Evolutionary conservation across 2,888 invertebrate genomes (phyloP).

Genomic region (Drosophila basisetae): DNA sequence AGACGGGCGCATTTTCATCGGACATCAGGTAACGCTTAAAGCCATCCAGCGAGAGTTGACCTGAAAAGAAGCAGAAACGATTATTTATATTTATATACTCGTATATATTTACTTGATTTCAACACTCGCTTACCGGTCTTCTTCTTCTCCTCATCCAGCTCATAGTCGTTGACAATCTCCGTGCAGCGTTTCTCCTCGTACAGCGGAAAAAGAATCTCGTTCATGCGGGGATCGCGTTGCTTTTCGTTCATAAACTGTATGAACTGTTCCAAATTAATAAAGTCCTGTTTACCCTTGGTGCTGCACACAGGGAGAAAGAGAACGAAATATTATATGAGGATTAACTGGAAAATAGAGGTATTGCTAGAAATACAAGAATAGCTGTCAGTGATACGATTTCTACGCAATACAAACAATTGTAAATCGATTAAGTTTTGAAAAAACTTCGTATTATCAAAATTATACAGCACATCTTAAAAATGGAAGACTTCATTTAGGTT

Average conservation of each 20-base stretch:
- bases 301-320: conserved; percentile 86
- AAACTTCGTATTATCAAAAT: not conserved
- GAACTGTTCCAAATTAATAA: conserved; percentile 94
- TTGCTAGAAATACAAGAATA: not conserved
- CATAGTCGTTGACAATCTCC: conserved; percentile 97
- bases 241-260: conserved; percentile 98
- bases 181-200: conserved; percentile 97
- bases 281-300: conserved; percentile 95
- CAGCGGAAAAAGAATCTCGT: conserved; percentile 98
- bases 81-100: not conserved
- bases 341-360: not conserved
- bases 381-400: not conserved
- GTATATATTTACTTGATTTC: not conserved
- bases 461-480: not conserved
- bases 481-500: not conserved
- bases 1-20: conserved; percentile 99
- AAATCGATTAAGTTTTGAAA: not conserved
- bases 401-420: not conserved
- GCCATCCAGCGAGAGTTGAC: conserved; percentile 96
- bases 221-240: conserved; percentile 98
- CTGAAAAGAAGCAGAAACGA: conserved; percentile 84
- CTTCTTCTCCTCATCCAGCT: conserved; percentile 90
- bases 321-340: not conserved
- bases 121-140: conserved; percentile 63
- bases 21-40: conserved; percentile 99